Base-by-base conservation (phyloP, 2,113 vertebrate species). In the Hystrix cristata region DNA sequence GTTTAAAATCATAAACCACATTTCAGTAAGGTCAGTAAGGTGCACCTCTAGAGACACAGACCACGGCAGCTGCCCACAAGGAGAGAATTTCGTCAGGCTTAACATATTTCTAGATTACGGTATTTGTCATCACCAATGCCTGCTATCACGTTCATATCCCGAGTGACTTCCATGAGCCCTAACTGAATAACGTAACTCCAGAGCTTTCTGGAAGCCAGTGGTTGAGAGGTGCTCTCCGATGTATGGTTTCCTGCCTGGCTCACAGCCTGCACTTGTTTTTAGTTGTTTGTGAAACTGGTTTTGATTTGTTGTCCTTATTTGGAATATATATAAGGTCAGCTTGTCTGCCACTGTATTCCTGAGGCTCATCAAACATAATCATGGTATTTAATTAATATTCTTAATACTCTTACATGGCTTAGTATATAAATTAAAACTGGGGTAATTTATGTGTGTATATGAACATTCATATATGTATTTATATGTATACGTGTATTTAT, bases 1-100 rank as follows among this genome's bases (percentile, higher is more conserved):
- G 10, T 90, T 90, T 94, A 96, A 96, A 94, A 91, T 92, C 62
- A 43, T 85, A 98, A 95, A 25, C 34, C 81, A 64, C 57, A 80
- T 76, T 92, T 96, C 16, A 57, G 62, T 90, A 72, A 90, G 55
- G 2, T 48, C 43, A 76, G 23, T 69, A 95, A 46, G 29, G 64
- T n/a, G 7, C 0, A 14, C 14, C 82, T 95, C 90, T 48, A 46
- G 80, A 95, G 69, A 72, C 16, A 23, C 38, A 71, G 38, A 78
- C n/a, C 85, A 59, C 85, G 78, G 38, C 79, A 94, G 46, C 69
- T 74, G 55, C 91, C 72, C 71, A n/a, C 87, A 83, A 79, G 31
- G 62, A 93, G 48, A 91, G 59, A 94, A 34, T 93, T 83, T 65
- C 94, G 62, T 93, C 57, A 72, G 74, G 38, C 34, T 95, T 87